Percentiles rank a stretch among this genome's conserved stretches.
Evolutionary conservation across 2,888 invertebrate genomes (phyloP).

Genomic region (Latrodectus elegans): DNA sequence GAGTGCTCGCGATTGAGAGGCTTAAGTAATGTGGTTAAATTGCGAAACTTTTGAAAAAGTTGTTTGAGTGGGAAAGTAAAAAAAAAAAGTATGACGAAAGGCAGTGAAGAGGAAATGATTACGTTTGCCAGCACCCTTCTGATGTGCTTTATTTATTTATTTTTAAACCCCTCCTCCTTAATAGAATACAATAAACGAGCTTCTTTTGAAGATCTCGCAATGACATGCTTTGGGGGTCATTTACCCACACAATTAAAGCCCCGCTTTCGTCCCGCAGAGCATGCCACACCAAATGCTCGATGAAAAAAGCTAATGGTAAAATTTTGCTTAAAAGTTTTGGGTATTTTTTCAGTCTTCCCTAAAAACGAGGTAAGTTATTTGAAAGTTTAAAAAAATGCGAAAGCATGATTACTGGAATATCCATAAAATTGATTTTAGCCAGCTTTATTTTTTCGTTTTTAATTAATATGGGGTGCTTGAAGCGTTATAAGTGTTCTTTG

Average conservation of each 20-base stretch:
- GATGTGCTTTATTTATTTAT: neutral
- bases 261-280: neutral
- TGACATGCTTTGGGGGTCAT: neutral
- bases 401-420: neutral
- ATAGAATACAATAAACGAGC: neutral
- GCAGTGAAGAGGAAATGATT: neutral
- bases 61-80: constrained; percentile 12
- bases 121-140: neutral
- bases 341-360: neutral
- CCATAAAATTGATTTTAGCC: neutral
- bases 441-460: neutral
- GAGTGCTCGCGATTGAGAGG: neutral
- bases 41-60: constrained; percentile 50
- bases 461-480: neutral
- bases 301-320: constrained; percentile 13
- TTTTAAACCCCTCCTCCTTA: neutral
- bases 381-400: neutral
- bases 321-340: constrained; percentile 13
- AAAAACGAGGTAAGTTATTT: neutral
- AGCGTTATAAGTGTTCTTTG: neutral
- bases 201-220: neutral
- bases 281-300: neutral
- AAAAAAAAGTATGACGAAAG: neutral
- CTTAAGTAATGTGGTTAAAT: constrained; percentile 3
- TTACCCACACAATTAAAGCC: constrained; percentile 13